Conservation (phyloP, 2,888 invertebrate species). For the Drosophila maculinotata region DNA sequence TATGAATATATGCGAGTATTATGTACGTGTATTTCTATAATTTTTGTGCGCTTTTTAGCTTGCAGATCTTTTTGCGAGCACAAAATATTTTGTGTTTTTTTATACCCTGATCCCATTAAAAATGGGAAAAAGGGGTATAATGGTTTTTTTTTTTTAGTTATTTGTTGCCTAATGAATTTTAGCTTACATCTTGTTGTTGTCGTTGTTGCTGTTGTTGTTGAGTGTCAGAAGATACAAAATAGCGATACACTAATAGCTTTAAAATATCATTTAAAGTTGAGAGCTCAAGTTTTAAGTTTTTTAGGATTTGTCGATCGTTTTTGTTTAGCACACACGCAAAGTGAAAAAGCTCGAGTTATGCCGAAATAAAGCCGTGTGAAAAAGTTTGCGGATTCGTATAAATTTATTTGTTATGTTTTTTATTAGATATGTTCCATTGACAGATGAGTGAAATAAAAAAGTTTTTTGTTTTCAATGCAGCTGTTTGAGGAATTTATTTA, state of each 20-base stretch:
- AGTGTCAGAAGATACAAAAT: constrained; percentile 48
- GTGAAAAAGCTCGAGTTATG: constrained; percentile 38
- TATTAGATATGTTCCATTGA: constrained; percentile 6
- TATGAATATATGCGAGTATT: constrained; percentile 25
- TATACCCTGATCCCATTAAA: too few relatives aligned
- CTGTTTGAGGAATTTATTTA: constrained; percentile 10
- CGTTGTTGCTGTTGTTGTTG: constrained; percentile 28
- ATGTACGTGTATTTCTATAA: constrained; percentile 33
- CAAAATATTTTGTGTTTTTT: constrained; percentile 51
- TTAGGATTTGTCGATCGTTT: constrained; percentile 26
- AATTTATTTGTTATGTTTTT: constrained; percentile 10
- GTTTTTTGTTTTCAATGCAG: constrained; percentile 21
- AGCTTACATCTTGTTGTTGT: constrained; percentile 62
- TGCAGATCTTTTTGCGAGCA: constrained; percentile 44
- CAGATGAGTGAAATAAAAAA: constrained; percentile 4
- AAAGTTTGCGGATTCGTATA: constrained; percentile 30
- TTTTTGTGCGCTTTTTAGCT: constrained; percentile 29
- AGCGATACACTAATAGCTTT: constrained; percentile 42
- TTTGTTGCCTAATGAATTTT: constrained; percentile 35
- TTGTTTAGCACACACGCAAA: constrained; percentile 37
- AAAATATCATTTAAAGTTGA: constrained; percentile 18
- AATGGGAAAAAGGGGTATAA: too few relatives aligned
- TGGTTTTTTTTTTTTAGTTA: too few relatives aligned
- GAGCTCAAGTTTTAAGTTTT: constrained; percentile 24
- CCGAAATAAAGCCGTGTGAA: constrained; percentile 37